These are phyloP conservation scores for Plutomurus gul DNA, from an alignment of 1,140 invertebrate genomes.

Conservation along the genomic window DNA sequence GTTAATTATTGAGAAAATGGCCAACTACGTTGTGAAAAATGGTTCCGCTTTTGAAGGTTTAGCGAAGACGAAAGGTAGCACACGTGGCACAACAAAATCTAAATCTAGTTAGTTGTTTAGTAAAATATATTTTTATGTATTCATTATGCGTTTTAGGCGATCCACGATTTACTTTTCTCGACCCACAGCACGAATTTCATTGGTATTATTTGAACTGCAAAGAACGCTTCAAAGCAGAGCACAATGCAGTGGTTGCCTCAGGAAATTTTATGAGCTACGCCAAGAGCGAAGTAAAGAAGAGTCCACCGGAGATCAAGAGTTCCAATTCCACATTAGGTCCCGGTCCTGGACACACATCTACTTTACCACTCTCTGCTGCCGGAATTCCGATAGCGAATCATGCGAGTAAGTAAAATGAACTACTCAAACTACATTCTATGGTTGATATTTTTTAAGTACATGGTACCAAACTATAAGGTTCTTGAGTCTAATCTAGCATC, in stretches of 20 bases:
- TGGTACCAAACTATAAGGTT: too few relatives aligned
- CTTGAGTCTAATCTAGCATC: too few relatives aligned
- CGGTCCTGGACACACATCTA: background rate
- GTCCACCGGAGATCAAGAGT: background rate
- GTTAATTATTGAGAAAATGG: conserved; percentile 93
- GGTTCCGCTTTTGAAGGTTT: conserved; percentile 89
- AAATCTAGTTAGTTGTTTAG: background rate
- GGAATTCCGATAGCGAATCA: background rate
- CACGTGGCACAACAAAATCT: background rate
- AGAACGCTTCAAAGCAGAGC: conserved; percentile 38
- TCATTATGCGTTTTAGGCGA: conserved; percentile 61
- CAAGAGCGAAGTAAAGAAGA: background rate
- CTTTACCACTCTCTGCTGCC: background rate
- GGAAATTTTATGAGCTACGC: conserved; percentile 42
- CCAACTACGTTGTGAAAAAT: conserved; percentile 91
- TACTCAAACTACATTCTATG: background rate
- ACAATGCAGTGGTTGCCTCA: conserved; percentile 36
- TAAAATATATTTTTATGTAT: conserved; percentile 23
- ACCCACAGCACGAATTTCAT: conserved; percentile 73
- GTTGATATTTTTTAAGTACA: background rate
- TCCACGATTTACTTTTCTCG: conserved; percentile 79
- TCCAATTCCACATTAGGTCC: background rate
- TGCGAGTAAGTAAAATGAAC: background rate
- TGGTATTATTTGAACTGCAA: conserved; percentile 68
- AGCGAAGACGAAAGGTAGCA: conserved; percentile 73